These are phyloP conservation scores for Stenolophus ochropezus DNA, from an alignment of 2,888 invertebrate species.

Conservation along the genomic window DNA sequence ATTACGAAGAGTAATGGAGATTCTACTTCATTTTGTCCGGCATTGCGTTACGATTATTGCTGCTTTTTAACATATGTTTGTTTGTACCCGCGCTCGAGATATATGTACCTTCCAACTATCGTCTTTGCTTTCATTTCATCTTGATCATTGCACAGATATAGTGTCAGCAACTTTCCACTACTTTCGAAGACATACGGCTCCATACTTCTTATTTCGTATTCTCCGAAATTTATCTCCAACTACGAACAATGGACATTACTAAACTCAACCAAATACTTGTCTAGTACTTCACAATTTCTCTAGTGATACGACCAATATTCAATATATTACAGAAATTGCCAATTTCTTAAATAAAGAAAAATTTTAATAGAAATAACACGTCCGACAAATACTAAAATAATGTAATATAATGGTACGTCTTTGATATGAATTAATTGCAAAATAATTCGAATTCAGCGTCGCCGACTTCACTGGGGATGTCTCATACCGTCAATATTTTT, in stretches of 20 bases:
- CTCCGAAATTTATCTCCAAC: neutral
- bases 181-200: neutral
- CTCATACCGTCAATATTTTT: no score
- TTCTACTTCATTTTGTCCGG: conserved; percentile 57
- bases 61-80: conserved; percentile 46
- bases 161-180: conserved; percentile 5
- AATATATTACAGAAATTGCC: no score
- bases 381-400: no score
- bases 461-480: no score
- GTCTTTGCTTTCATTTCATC: conserved; percentile 8
- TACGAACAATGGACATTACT: neutral
- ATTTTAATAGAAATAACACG: no score
- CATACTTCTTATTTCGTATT: neutral
- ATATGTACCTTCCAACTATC: neutral
- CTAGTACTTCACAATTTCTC: neutral
- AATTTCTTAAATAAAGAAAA: neutral
- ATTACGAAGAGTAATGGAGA: conserved; percentile 55
- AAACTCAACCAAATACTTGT: neutral
- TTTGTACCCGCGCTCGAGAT: conserved; percentile 22
- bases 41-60: conserved; percentile 48
- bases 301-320: neutral
- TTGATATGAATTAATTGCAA: no score
- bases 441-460: no score
- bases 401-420: no score
- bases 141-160: conserved; percentile 1